phyloP scores from a whole-genome alignment of 2,797 vertebrate species.

The Crax fasciolata region DNA sequence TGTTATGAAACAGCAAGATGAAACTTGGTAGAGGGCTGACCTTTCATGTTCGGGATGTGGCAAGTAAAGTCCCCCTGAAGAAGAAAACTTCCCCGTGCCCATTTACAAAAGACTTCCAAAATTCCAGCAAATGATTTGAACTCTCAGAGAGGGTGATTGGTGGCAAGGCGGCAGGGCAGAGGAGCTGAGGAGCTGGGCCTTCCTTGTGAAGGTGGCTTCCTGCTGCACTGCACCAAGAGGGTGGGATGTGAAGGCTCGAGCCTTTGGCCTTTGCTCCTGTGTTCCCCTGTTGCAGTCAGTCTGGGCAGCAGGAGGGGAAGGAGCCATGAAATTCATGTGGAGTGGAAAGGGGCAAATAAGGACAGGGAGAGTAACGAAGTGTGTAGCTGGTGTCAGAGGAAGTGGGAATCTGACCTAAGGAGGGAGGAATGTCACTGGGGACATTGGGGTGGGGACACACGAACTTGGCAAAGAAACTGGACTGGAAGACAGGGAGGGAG shows the following conservation, averaged over 20 bases:
- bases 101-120: background rate
- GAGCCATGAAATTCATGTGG: background rate
- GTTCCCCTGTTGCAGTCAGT: background rate
- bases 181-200: background rate
- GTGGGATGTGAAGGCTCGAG: background rate
- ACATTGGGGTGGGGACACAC: background rate
- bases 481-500: constrained; percentile 32
- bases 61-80: background rate
- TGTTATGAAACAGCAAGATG: background rate
- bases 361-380: background rate
- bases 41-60: background rate
- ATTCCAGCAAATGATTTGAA: background rate
- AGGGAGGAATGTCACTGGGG: constrained; percentile 48
- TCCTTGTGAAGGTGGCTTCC: background rate
- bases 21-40: background rate
- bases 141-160: background rate
- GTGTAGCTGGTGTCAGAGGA: background rate
- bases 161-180: rapidly evolving
- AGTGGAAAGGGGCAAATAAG: constrained; percentile 39
- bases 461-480: constrained; percentile 34
- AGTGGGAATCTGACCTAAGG: constrained; percentile 59
- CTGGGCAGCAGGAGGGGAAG: background rate
- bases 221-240: background rate
- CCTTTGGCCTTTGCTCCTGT: background rate
- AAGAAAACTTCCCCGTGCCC: background rate